Conservation (phyloP, 2,797 vertebrate species). For the Microhierax caerulescens region DNA sequence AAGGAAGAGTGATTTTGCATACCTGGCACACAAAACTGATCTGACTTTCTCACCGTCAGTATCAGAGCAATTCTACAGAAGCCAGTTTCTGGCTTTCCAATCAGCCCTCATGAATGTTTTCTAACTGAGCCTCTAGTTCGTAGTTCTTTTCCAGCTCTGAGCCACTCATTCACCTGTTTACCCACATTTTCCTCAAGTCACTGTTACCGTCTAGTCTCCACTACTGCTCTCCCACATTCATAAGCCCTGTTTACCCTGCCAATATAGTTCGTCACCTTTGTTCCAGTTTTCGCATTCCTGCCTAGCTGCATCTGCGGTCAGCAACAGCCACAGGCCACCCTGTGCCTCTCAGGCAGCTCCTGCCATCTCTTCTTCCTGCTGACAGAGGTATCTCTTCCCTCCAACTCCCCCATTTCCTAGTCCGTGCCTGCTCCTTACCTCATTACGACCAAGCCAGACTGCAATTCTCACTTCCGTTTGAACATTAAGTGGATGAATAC, state of each 20-base stretch:
- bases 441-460: neutral
- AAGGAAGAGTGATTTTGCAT: neutral
- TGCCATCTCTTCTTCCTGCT: neutral
- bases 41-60: neutral
- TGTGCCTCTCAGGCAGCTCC: neutral
- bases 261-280: neutral
- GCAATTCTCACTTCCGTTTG: neutral
- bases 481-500: neutral
- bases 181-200: neutral
- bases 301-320: neutral
- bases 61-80: neutral
- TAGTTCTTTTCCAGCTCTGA: neutral
- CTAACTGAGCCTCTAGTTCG: neutral
- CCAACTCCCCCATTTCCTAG: neutral
- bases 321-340: neutral
- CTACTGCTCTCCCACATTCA: neutral
- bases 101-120: neutral
- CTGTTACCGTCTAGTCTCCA: neutral
- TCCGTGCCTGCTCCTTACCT: neutral
- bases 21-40: neutral
- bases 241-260: neutral
- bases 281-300: neutral
- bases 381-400: fast-evolving
- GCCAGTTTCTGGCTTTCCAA: neutral
- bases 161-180: neutral